A percentile compares a stretch with the other conserved stretches of the same genome.
Conservation (phyloP, 1,140 invertebrate genomes). For the Trachelipus rathkii region DNA sequence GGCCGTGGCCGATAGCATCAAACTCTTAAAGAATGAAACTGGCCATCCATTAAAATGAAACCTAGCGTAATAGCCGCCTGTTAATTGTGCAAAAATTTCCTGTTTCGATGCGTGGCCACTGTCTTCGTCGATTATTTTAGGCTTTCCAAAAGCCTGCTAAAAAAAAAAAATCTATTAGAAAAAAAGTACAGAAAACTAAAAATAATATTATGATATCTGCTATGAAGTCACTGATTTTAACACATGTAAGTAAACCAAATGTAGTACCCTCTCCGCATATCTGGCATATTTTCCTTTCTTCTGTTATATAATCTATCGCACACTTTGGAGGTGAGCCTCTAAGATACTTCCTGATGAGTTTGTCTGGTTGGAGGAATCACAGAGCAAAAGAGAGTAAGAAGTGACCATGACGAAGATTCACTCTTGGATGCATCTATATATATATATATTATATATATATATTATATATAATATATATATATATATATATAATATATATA, state of each 20-base stretch:
- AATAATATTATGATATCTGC: too few relatives aligned
- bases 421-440: conserved; percentile 73
- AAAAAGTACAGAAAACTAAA: too few relatives aligned
- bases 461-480: too few relatives aligned
- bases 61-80: conserved; percentile 80
- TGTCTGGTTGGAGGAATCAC: conserved; percentile 79
- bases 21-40: conserved; percentile 92
- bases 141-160: conserved; percentile 70
- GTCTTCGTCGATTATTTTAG: conserved; percentile 75
- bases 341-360: conserved; percentile 78
- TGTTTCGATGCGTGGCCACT: conserved; percentile 89
- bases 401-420: conserved; percentile 87
- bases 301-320: conserved; percentile 79
- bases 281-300: conserved; percentile 91
- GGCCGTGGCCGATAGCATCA: conserved; percentile 88
- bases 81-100: conserved; percentile 91
- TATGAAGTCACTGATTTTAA: background rate
- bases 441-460: background rate
- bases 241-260: conserved; percentile 10
- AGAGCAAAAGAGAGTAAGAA: conserved; percentile 81
- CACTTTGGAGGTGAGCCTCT: conserved; percentile 83
- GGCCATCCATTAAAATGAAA: conserved; percentile 92
- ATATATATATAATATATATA: too few relatives aligned
- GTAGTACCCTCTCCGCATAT: conserved; percentile 78
- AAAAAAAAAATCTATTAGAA: conserved; percentile 21